Conservation (phyloP, 2,113 vertebrate species). For the Sciurus niger region DNA sequence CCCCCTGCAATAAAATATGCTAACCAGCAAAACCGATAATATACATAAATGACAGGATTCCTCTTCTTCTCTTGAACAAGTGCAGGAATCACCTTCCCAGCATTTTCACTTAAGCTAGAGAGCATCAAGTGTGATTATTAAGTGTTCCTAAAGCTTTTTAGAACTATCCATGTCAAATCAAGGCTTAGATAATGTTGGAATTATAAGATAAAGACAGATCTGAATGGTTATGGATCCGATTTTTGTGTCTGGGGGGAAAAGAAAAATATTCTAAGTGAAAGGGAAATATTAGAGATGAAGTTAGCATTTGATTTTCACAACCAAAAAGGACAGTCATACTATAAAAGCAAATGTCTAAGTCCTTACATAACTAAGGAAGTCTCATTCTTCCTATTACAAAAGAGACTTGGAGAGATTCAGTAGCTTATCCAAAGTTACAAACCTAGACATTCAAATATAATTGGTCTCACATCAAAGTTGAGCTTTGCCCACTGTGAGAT, state of each 20-base stretch:
- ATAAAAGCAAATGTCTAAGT: background rate
- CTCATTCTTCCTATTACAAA: background rate
- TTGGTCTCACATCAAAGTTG: background rate
- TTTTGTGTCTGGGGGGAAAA: no score
- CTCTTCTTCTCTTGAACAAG: background rate
- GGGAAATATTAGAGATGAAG: background rate
- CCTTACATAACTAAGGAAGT: background rate
- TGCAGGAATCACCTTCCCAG: background rate
- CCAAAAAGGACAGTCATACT: background rate
- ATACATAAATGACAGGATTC: background rate
- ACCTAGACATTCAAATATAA: background rate
- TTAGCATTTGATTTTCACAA: background rate
- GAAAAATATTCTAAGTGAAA: background rate
- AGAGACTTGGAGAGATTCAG: background rate
- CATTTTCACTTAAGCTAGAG: background rate
- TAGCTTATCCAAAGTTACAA: background rate
- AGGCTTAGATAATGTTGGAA: background rate
- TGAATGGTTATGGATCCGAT: background rate
- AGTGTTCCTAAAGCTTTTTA: background rate
- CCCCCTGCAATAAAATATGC: background rate
- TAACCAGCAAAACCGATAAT: background rate
- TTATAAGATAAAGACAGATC: background rate
- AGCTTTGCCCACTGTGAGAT: background rate
- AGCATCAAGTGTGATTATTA: background rate
- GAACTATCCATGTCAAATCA: background rate